Percentiles rank a stretch among this genome's conserved stretches.
Conservation (phyloP, 1,140 invertebrate species). For the Diorhabda carinulata region DNA sequence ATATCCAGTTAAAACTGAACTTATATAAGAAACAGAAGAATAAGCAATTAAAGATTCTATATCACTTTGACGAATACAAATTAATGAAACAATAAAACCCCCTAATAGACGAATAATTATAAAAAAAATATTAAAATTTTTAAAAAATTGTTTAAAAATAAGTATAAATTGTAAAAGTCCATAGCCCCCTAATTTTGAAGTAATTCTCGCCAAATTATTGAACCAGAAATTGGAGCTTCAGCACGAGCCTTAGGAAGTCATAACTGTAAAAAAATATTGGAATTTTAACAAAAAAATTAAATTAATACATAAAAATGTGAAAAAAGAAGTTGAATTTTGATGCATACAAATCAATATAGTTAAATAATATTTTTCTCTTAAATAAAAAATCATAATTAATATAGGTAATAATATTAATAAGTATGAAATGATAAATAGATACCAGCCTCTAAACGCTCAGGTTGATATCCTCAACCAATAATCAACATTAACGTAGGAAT, state of each 20-base stretch:
- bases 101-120: constrained; percentile 55
- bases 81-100: constrained; percentile 43
- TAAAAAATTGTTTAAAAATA: constrained; percentile 47
- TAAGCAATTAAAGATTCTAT: too few species aligned
- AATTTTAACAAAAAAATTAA: constrained; percentile 65
- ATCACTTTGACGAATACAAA: too few species aligned
- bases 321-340: constrained; percentile 48
- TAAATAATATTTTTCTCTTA: constrained; percentile 44
- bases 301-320: constrained; percentile 54
- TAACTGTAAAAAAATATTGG: constrained; percentile 65
- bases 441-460: constrained; percentile 57
- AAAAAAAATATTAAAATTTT: constrained; percentile 49
- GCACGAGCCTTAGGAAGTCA: constrained; percentile 72
- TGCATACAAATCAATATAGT: constrained; percentile 52
- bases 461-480: constrained; percentile 60
- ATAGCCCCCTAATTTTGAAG: constrained; percentile 66
- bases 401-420: constrained; percentile 57
- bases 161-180: constrained; percentile 56
- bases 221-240: constrained; percentile 64
- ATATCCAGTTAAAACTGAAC: too few species aligned
- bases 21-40: too few species aligned
- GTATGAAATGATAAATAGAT: constrained; percentile 63
- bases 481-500: constrained; percentile 62
- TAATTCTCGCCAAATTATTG: constrained; percentile 66
- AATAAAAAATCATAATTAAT: constrained; percentile 55